A percentile compares a stretch with the other conserved stretches of the same genome.
Evolutionary conservation across 2,797 vertebrate genomes (phyloP).

Genomic region (Helostoma temminkii): DNA sequence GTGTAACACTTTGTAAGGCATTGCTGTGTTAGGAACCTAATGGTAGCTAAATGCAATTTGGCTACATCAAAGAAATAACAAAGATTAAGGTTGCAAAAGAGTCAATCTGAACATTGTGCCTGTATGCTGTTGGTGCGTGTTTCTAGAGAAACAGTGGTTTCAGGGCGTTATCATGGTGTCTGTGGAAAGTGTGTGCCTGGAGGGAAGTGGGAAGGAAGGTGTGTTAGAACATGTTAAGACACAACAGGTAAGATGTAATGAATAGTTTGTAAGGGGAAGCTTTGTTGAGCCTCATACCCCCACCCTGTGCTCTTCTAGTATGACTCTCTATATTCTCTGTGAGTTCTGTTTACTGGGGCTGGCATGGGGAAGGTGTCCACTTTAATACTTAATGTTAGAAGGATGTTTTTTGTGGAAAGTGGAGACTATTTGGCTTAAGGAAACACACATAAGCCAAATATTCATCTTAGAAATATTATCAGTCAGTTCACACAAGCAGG

Average conservation of each 20-base stretch:
- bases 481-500: too few relatives aligned
- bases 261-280: constrained; percentile 36
- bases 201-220: constrained; percentile 13
- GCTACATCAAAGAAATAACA: background rate
- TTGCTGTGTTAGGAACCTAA: background rate
- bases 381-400: background rate
- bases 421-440: too few relatives aligned
- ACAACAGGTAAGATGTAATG: constrained; percentile 22
- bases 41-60: too few relatives aligned
- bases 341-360: background rate
- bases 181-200: constrained; percentile 9
- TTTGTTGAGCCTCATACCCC: background rate
- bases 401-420: background rate
- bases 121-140: background rate
- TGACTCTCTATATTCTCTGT: background rate
- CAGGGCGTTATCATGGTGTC: constrained; percentile 2
- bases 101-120: background rate
- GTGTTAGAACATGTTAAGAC: constrained; percentile 32
- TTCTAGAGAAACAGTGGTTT: constrained; percentile 18
- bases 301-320: background rate
- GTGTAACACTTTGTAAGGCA: background rate
- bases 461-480: too few relatives aligned
- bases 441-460: too few relatives aligned
- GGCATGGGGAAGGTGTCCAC: background rate
- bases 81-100: background rate